Base-by-base conservation (phyloP, 2,888 invertebrate genomes). In the Tethea ocularis region DNA sequence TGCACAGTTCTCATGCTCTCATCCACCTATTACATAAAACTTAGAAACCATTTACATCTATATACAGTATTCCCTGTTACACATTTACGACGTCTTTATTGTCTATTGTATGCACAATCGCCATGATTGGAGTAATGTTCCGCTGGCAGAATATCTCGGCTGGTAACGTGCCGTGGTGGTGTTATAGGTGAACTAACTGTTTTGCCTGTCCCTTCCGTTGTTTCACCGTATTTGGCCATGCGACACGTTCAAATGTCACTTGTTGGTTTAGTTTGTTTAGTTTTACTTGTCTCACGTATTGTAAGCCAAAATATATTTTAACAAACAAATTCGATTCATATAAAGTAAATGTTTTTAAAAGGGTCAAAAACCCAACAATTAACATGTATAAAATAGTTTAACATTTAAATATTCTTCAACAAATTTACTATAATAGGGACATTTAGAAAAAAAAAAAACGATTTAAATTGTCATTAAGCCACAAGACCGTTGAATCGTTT, bases 171-270 rank as follows among this genome's bases (percentile, higher is more conserved):
- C 68, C 61, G 60, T 63, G 70, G 69, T 80, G 71, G 79, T 77
- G 80, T 77, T 82, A 80, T 78, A 76, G 80, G 78, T 80, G 78
- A 80, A 76, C 68, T 88, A 89, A 88, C 89, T 84, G 87, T 88
- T 82, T 70, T 71, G 72, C 75, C 73, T 65, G 64, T 72, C 73
- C 78, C 78, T 80, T 78, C 76, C 75, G 81, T 78, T 82, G 77
- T 80, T 77, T 74, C 62, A 63, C 78, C 79, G 74, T 80, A 79
- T 58, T 60, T 56, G 60, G 60, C 61, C 66, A 55, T 61, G 67
- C 64, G 62, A 59, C 63, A 69, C 66, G 69, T 63, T 64, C 63
- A 65, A 69, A 70, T 66, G 69, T 64, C 66, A 70, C 63, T 55
- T 41, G n/a, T n/a, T n/a, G n/a, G n/a, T n/a, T n/a, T n/a, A 59